phyloP scores from a whole-genome alignment of 2,888 invertebrate genomes.

The Caenorhabditis plicata region DNA sequence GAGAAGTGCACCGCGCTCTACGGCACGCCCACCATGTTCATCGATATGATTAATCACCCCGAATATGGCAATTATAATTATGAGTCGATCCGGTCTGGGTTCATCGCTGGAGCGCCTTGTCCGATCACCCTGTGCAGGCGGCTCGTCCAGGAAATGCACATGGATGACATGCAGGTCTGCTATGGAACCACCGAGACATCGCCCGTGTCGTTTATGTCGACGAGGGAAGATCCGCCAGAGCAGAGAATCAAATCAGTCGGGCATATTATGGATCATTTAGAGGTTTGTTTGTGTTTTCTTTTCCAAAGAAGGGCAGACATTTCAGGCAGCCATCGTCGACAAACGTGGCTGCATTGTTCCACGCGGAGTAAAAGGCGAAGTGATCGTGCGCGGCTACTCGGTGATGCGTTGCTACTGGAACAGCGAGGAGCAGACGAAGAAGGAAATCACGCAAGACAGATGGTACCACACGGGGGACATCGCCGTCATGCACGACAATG shows the following conservation, averaged over 20 bases:
- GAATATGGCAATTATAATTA: conserved; percentile 66
- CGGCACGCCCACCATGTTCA: conserved; percentile 70
- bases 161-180: conserved; percentile 49
- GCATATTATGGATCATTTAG: conserved; percentile 69
- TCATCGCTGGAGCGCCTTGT: conserved; percentile 76
- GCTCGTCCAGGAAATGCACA: conserved; percentile 67
- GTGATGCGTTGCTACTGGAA: conserved; percentile 80
- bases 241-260: conserved; percentile 69
- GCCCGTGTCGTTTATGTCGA: neutral
- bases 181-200: conserved; percentile 30
- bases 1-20: conserved; percentile 73
- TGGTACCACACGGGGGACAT: conserved; percentile 72
- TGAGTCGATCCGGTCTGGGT: conserved; percentile 56
- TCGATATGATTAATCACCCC: conserved; percentile 68
- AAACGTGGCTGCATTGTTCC: conserved; percentile 25
- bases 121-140: conserved; percentile 70
- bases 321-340: conserved; percentile 31
- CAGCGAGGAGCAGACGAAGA: conserved; percentile 77
- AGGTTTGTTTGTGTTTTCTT: too few relatives aligned
- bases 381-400: conserved; percentile 72
- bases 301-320: too few relatives aligned
- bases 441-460: conserved; percentile 73
- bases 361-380: conserved; percentile 57
- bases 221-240: neutral
- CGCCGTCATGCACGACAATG: conserved; percentile 69